Evolutionary conservation across 2,888 invertebrate species (phyloP).

Genomic region (Zaprionus bogoriensis): DNA sequence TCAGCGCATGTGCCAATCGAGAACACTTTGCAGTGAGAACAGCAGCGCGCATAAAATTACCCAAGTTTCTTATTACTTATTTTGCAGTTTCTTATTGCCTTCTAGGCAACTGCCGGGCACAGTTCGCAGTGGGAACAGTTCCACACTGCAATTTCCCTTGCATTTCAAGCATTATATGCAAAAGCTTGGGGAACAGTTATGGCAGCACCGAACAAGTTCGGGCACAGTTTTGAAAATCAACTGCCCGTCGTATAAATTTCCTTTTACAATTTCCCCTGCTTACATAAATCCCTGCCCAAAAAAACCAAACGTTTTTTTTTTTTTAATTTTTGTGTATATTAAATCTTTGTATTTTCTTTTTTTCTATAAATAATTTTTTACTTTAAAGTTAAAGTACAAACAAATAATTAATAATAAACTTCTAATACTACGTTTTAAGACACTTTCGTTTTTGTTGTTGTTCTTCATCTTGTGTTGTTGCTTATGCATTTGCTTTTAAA

Average conservation of each 20-base stretch:
- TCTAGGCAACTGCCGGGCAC: too few species aligned
- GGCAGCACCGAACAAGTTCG: neutral
- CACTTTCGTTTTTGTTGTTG: conserved; percentile 79
- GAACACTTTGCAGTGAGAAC: too few species aligned
- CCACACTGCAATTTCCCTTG: too few species aligned
- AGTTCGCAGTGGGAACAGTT: too few species aligned
- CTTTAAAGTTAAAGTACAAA: conserved; percentile 81
- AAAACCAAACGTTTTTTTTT: conserved; percentile 7
- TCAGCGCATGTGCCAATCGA: too few species aligned
- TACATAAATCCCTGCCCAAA: too few species aligned
- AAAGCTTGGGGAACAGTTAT: neutral
- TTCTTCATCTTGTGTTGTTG: conserved; percentile 68
- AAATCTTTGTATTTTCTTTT: conserved; percentile 77
- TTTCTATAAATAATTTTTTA: conserved; percentile 77
- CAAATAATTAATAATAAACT: conserved; percentile 78
- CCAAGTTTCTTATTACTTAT: too few species aligned
- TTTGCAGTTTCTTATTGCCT: too few species aligned
- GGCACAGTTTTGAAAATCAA: neutral
- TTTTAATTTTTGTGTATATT: conserved; percentile 73
- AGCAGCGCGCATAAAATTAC: too few species aligned
- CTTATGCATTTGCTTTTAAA: conserved; percentile 59
- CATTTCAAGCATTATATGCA: too few species aligned
- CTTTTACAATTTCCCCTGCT: too few species aligned
- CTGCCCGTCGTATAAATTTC: too few species aligned
- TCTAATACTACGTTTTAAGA: conserved; percentile 82